These are phyloP conservation scores for Xestia c-nigrum DNA, from an alignment of 2,888 invertebrate genomes.

Conservation along the genomic window DNA sequence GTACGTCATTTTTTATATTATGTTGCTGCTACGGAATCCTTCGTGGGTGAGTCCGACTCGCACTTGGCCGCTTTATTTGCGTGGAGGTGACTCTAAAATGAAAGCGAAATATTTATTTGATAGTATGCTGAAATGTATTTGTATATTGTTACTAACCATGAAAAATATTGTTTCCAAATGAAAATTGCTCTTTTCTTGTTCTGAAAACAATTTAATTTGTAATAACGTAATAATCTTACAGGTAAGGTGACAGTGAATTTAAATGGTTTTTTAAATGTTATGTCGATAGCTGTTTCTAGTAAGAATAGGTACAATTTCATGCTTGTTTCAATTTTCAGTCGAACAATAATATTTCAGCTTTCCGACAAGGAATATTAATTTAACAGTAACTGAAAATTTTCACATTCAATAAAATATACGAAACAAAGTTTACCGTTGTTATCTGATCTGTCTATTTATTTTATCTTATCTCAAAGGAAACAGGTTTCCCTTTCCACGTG, in stretches of 20 bases:
- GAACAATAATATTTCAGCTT: neutral
- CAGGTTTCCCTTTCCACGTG: conserved; percentile 17
- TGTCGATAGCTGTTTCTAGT: neutral
- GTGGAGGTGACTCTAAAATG: neutral
- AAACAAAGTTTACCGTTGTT: conserved; percentile 7
- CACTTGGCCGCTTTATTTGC: no score
- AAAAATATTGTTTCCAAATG: neutral
- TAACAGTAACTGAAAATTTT: neutral
- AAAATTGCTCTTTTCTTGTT: no score
- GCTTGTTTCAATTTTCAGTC: neutral
- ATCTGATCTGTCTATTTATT: conserved; percentile 47
- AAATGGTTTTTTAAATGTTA: neutral
- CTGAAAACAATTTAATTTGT: no score
- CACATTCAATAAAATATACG: conserved; percentile 3
- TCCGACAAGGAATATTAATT: neutral
- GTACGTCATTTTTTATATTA: no score
- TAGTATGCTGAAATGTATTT: neutral
- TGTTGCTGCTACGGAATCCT: no score
- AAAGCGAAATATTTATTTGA: no score
- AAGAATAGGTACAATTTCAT: neutral
- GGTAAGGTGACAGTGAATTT: neutral
- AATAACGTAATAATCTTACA: no score
- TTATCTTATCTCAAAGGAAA: conserved; percentile 38
- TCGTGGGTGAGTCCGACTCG: no score
- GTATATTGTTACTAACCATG: neutral